Evolutionary conservation across 1,140 invertebrate genomes (phyloP).

Genomic region (Lepidurus arcticus): DNA sequence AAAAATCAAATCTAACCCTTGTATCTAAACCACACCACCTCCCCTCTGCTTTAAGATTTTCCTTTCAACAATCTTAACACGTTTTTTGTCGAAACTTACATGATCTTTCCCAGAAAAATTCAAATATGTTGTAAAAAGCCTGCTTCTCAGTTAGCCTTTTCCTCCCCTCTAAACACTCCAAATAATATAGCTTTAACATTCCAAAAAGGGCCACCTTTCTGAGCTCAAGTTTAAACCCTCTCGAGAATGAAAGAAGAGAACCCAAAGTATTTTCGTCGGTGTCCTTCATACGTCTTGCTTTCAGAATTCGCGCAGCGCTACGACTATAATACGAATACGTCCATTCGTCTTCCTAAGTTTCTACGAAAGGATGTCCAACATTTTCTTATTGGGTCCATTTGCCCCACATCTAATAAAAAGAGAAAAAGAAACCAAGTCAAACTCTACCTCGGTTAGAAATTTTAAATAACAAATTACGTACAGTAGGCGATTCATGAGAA

Average conservation of each 20-base stretch:
- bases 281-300: conserved; percentile 1
- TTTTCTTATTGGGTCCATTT: not conserved
- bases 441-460: not conserved
- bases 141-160: no score
- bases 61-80: not conserved
- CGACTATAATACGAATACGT: conserved; percentile 16
- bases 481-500: conserved; percentile 11
- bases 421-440: not conserved
- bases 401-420: not conserved
- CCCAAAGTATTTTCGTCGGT: not conserved
- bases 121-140: not conserved
- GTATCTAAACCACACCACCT: not conserved
- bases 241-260: not conserved
- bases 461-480: not conserved
- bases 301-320: not conserved
- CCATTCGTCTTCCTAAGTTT: conserved; percentile 3
- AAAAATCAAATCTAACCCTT: conserved; percentile 11
- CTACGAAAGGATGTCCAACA: not conserved
- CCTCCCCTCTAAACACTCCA: no score
- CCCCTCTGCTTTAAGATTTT: not conserved
- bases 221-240: not conserved
- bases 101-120: not conserved
- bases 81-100: not conserved
- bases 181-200: no score
- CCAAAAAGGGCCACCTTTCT: no score